phyloP scores from a whole-genome alignment of 2,113 vertebrate species.

The Abramis brama region DNA sequence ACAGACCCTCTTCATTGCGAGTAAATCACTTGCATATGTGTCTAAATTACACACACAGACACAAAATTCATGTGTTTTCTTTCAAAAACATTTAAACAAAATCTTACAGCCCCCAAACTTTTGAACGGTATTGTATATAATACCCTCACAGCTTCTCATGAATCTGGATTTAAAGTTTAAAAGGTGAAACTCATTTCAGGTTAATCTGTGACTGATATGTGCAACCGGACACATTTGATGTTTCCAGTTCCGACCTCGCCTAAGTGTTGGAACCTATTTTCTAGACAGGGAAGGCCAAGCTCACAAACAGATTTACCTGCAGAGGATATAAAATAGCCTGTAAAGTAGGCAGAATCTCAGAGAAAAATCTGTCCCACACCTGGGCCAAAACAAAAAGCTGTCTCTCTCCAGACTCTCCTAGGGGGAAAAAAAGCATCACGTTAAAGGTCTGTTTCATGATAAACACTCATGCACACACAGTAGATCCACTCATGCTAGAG shows the following conservation, averaged over 20 bases:
- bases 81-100: background rate
- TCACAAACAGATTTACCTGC: constrained; percentile 75
- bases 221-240: background rate
- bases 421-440: background rate
- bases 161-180: background rate
- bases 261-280: background rate
- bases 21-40: no score
- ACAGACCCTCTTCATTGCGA: no score
- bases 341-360: constrained; percentile 83
- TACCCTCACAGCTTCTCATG: background rate
- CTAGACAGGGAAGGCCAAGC: background rate
- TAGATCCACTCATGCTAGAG: constrained; percentile 22
- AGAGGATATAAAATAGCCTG: constrained; percentile 89
- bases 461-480: background rate
- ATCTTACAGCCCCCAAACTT: background rate
- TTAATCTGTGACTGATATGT: background rate
- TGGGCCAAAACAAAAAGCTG: constrained; percentile 79
- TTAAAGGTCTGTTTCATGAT: background rate
- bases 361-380: constrained; percentile 85
- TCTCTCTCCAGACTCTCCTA: constrained; percentile 70
- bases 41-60: no score
- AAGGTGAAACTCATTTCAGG: background rate
- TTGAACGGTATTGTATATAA: background rate
- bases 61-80: no score
- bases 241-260: background rate